Percentiles rank a stretch among this genome's conserved stretches.
Evolutionary conservation across 1,140 invertebrate genomes (phyloP).

Genomic region (Drosophila azteca): DNA sequence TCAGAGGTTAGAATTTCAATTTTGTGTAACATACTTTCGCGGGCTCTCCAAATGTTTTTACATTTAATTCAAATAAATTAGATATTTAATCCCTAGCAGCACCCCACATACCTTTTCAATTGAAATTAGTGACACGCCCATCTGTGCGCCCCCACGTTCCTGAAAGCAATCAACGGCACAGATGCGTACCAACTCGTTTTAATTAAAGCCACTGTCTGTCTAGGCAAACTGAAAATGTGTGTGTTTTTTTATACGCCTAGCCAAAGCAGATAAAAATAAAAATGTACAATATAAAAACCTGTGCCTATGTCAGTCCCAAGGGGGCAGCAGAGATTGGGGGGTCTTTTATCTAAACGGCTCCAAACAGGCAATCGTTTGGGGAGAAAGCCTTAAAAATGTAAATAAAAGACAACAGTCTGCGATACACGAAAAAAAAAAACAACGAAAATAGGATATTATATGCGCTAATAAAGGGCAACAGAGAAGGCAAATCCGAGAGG

Average conservation of each 20-base stretch:
- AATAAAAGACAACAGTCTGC: constrained; percentile 41
- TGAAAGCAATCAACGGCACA: constrained; percentile 47
- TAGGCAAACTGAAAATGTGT: constrained; percentile 59
- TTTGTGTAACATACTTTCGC: constrained; percentile 28
- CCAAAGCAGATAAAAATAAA: constrained; percentile 49
- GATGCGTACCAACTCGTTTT: constrained; percentile 48
- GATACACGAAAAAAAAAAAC: constrained; percentile 16
- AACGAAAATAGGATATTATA: constrained; percentile 40
- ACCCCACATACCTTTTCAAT: constrained; percentile 43
- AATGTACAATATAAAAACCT: constrained; percentile 51
- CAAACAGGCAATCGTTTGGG: constrained; percentile 55
- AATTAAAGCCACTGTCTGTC: constrained; percentile 60
- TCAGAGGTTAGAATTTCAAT: constrained; percentile 35
- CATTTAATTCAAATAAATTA: constrained; percentile 48
- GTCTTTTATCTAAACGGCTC: constrained; percentile 56
- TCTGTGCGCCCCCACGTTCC: neutral
- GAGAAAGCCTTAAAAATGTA: constrained; percentile 53
- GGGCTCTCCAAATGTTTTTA: constrained; percentile 11
- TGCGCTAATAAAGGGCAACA: constrained; percentile 52
- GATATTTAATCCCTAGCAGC: constrained; percentile 44
- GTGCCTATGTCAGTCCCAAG: constrained; percentile 26
- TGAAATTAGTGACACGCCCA: constrained; percentile 44
- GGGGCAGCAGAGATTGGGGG: constrained; percentile 15
- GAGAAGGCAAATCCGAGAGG: constrained; percentile 7
- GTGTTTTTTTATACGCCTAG: constrained; percentile 44